Base-by-base conservation (phyloP, 2,888 invertebrate genomes). In the Drosophila nr. perissopoda region DNA sequence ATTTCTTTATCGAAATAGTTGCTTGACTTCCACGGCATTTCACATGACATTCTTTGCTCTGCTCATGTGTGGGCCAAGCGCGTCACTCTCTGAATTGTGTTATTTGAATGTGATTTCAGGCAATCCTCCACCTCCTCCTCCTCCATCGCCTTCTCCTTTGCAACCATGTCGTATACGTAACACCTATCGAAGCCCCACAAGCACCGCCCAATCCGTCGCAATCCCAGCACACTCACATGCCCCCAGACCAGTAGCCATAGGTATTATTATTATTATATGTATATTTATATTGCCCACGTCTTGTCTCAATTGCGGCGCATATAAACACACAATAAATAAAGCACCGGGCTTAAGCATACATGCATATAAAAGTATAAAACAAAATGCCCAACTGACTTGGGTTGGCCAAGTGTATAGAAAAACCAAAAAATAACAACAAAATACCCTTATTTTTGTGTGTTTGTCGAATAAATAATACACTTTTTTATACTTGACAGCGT, bases 1-100 rank as follows among this genome's bases (percentile, higher is more conserved):
- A 86, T 83, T 81, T 79, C 76, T 73, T 70, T 59, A 86, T 86
- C 87, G 82, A 83, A 85, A 88, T 85, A 81, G 86, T 88, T 85
- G 64, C 70, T 64, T 65, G 67, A 64, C 64, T 79, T 49, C 34
- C 73, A 13, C 59, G 49, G 60, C 78, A 77, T 78, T 69, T 81
- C 82, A 81, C 86, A 79, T 84, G 85, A 79, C 76, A 78, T 63
- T 61, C 51, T 16, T 38, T 48, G 57, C 49, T 33, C 54, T 49
- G 52, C 34, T 70, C 66, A 61, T 53, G 83, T 71, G 80, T 64
- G 74, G 75, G 79, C 81, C 81, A 72, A 70, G 46, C 64, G 79
- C 75, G 77, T 78, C 79, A 77, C 53, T 70, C 57, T 51, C 40
- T 42, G n/a, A 49, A 34, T 49, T 21, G 31, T 46, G 38, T 54